Conservation (phyloP, 2,113 vertebrate genomes). For the Callipepla squamata region DNA sequence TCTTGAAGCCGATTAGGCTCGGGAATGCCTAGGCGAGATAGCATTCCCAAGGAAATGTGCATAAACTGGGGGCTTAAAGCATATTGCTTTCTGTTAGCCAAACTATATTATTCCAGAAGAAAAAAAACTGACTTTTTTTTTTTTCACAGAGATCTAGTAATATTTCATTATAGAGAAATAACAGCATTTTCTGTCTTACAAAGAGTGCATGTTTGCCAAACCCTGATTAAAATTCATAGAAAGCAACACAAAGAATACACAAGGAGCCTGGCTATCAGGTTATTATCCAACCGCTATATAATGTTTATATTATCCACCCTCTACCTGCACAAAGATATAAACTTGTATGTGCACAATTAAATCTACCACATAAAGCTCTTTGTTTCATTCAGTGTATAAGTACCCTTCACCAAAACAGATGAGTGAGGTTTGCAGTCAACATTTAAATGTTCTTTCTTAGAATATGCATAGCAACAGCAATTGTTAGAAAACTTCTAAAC, state of each 20-base stretch:
- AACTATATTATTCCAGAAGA: background rate
- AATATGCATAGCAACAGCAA: background rate
- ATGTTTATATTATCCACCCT: background rate
- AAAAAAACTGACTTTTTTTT: background rate
- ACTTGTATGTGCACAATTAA: background rate
- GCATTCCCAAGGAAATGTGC: background rate
- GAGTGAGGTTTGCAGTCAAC: background rate
- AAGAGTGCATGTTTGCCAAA: background rate
- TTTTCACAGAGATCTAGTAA: background rate
- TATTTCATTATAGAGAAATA: slow-evolving; percentile 14
- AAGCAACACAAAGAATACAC: slow-evolving; percentile 45
- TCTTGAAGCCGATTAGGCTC: slow-evolving; percentile 27
- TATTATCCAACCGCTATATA: slow-evolving; percentile 21
- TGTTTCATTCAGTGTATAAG: background rate
- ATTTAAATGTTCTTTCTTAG: background rate
- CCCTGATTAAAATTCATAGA: slow-evolving; percentile 34
- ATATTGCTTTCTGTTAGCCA: slow-evolving; percentile 15
- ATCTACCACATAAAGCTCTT: background rate
- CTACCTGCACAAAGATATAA: background rate
- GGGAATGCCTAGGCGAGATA: background rate
- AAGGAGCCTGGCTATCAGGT: slow-evolving; percentile 21
- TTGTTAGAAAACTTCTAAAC: background rate
- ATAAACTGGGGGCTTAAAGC: slow-evolving; percentile 2
- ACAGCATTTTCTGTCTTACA: background rate
- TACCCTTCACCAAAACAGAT: background rate